Conservation (phyloP, 2,113 vertebrate species). For the Corythaixoides concolor region DNA sequence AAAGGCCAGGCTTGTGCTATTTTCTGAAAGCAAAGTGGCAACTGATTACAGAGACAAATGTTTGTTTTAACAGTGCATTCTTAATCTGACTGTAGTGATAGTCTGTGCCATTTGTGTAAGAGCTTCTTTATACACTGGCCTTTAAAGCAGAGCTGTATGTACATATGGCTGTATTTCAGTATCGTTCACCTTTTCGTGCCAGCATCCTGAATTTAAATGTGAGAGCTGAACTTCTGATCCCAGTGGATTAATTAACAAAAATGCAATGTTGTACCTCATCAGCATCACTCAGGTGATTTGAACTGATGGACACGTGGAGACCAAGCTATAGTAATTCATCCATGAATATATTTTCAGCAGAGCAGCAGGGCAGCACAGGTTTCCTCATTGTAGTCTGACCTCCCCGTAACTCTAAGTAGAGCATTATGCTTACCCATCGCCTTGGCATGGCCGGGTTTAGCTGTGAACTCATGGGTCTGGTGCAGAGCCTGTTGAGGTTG, state of each 20-base stretch:
- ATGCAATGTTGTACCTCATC: background rate
- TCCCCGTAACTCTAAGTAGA: background rate
- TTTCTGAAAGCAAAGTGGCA: background rate
- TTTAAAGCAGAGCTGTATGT: background rate
- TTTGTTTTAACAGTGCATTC: background rate
- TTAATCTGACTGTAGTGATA: background rate
- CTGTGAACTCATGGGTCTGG: background rate
- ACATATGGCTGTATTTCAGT: background rate
- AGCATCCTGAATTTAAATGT: background rate
- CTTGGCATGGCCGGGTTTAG: background rate
- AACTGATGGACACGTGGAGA: background rate
- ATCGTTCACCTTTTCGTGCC: background rate
- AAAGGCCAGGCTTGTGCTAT: background rate
- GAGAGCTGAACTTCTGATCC: background rate
- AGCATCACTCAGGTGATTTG: background rate
- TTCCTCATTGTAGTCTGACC: background rate
- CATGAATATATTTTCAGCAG: background rate
- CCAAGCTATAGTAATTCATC: background rate
- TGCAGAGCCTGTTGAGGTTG: background rate
- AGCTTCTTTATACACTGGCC: background rate
- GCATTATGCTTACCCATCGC: fast-evolving
- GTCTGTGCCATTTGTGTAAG: background rate
- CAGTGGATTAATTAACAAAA: background rate
- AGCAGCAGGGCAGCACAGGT: background rate
- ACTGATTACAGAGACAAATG: background rate